Conservation (phyloP, 2,113 vertebrate genomes). For the Cichladusa arquata region DNA sequence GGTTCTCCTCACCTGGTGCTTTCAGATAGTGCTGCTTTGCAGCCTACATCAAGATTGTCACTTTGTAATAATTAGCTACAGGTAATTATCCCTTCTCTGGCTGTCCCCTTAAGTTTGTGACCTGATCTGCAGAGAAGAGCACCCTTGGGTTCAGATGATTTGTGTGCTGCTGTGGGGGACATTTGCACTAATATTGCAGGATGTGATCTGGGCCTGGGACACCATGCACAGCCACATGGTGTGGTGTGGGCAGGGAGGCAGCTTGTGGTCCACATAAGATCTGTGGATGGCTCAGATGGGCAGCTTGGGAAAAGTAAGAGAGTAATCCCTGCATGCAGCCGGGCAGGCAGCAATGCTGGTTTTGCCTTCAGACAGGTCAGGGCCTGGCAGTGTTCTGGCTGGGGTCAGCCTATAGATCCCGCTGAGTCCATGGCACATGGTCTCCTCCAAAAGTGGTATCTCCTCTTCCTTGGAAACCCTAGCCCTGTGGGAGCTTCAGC, state of each 20-base stretch:
- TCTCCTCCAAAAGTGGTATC: background rate
- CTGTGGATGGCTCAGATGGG: rapidly evolving
- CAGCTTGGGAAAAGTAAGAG: background rate
- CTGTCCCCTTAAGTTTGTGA: background rate
- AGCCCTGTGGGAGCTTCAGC: background rate
- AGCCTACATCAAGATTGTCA: background rate
- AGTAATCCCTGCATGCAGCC: background rate
- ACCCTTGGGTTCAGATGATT: background rate
- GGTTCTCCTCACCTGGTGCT: background rate
- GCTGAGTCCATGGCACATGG: rapidly evolving
- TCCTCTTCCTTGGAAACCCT: background rate
- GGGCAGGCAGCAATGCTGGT: rapidly evolving
- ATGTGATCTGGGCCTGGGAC: background rate
- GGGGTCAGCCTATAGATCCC: background rate
- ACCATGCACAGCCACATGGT: rapidly evolving
- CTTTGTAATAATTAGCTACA: background rate
- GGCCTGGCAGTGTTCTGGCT: rapidly evolving
- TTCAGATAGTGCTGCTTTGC: rapidly evolving
- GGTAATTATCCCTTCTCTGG: background rate
- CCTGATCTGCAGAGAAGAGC: background rate
- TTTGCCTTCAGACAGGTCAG: rapidly evolving
- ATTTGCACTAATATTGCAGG: background rate
- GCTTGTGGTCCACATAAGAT: background rate
- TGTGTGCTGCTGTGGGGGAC: background rate
- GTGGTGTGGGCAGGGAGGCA: background rate